Conservation (phyloP, 1,140 invertebrate species). For the Bathynomus jamesi region DNA sequence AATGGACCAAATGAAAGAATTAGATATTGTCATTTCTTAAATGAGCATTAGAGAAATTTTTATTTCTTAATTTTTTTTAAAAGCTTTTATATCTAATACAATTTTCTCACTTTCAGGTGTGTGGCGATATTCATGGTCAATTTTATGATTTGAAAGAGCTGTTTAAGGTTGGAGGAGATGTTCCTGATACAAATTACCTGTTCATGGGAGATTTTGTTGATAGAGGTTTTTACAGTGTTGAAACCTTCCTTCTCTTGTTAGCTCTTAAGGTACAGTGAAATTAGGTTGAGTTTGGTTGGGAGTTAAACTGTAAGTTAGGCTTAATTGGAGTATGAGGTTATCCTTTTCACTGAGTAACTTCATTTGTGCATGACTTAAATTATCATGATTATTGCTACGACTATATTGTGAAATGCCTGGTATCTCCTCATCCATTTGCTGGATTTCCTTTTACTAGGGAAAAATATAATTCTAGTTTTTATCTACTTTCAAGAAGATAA, state of each 20-base stretch:
- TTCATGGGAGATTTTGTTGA: slow-evolving; percentile 99
- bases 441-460: too few relatives aligned
- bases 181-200: slow-evolving; percentile 97
- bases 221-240: slow-evolving; percentile 97
- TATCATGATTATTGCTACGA: too few relatives aligned
- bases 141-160: slow-evolving; percentile 99
- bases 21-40: too few relatives aligned
- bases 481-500: too few relatives aligned
- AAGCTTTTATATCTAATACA: slow-evolving; percentile 26
- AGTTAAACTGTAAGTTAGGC: not conserved
- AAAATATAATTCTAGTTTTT: too few relatives aligned
- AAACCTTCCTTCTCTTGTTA: slow-evolving; percentile 94
- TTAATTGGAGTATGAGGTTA: not conserved
- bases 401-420: too few relatives aligned
- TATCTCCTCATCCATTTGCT: too few relatives aligned
- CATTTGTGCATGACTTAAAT: not conserved
- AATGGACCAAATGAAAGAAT: too few relatives aligned
- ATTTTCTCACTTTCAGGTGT: slow-evolving; percentile 62
- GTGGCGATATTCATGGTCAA: slow-evolving; percentile 99
- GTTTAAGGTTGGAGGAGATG: slow-evolving; percentile 97
- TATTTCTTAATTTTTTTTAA: not conserved
- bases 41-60: too few relatives aligned
- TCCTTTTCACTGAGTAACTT: not conserved
- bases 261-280: slow-evolving; percentile 78
- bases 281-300: not conserved